Evolutionary conservation across 2,113 vertebrate genomes (phyloP).

Genomic region (Neotragus moschatus): DNA sequence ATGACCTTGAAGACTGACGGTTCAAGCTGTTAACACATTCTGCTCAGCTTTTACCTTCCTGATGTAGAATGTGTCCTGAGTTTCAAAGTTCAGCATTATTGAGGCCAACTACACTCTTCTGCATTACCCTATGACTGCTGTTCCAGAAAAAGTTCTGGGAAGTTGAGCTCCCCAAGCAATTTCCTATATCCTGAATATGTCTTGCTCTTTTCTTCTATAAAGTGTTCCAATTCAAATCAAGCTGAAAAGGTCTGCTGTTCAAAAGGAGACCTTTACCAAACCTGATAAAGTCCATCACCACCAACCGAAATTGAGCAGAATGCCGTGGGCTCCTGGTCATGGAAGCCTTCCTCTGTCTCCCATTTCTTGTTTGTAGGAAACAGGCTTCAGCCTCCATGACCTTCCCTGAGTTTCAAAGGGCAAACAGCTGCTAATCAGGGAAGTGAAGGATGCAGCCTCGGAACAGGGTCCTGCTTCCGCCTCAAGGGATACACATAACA

Average conservation of each 20-base stretch:
- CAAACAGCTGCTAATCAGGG: background rate
- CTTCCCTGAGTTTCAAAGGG: background rate
- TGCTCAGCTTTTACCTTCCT: background rate
- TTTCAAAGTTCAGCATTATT: background rate
- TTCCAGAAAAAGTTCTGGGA: conserved; percentile 9
- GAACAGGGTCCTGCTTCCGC: background rate
- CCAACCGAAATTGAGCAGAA: background rate
- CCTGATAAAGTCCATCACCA: background rate
- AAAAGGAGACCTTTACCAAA: conserved; percentile 26
- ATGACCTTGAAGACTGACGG: background rate
- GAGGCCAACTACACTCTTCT: background rate
- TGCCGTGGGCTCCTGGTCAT: background rate
- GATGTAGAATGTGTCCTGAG: background rate
- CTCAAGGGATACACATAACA: background rate
- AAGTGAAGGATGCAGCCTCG: background rate
- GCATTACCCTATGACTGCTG: background rate
- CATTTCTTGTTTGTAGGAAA: background rate
- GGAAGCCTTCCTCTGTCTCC: background rate
- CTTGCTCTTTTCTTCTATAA: conserved; percentile 29
- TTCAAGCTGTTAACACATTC: background rate
- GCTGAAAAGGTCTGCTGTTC: background rate
- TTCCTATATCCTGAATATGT: background rate
- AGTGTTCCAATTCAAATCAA: conserved; percentile 17
- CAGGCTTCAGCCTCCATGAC: background rate
- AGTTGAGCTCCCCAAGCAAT: background rate